These are phyloP conservation scores for Marronus borbonicus DNA, from an alignment of 2,888 invertebrate species.

Conservation along the genomic window DNA sequence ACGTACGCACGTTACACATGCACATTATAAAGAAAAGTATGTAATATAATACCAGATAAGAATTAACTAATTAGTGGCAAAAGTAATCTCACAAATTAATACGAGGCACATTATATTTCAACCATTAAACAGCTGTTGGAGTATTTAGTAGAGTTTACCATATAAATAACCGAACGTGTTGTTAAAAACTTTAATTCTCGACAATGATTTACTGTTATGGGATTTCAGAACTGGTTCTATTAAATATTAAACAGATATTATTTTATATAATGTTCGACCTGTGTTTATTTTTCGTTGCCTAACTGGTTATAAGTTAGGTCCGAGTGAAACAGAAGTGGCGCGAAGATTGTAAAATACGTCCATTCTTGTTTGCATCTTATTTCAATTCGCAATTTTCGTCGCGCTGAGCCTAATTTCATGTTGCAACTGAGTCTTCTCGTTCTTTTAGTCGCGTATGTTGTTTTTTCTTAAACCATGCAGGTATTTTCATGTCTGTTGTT, in stretches of 20 bases:
- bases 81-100: constrained; percentile 67
- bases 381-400: constrained; percentile 52
- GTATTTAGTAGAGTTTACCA: constrained; percentile 61
- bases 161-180: constrained; percentile 60
- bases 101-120: constrained; percentile 57
- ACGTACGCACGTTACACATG: not conserved
- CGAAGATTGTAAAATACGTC: constrained; percentile 63
- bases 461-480: constrained; percentile 10
- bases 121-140: constrained; percentile 67
- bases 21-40: not conserved
- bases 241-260: constrained; percentile 68
- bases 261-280: constrained; percentile 64
- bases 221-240: constrained; percentile 65
- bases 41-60: constrained; percentile 29
- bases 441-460: constrained; percentile 12
- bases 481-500: constrained; percentile 1
- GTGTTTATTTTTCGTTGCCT: constrained; percentile 62
- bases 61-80: constrained; percentile 64
- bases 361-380: constrained; percentile 60
- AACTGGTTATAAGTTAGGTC: constrained; percentile 56
- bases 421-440: constrained; percentile 13
- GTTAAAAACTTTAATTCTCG: constrained; percentile 66
- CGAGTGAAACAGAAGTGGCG: constrained; percentile 62
- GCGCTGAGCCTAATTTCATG: constrained; percentile 30
- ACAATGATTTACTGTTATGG: constrained; percentile 67